A percentile compares a stretch with the other conserved stretches of the same genome.
phyloP scores from a whole-genome alignment of 2,113 vertebrate genomes.

The Bos indicus region DNA sequence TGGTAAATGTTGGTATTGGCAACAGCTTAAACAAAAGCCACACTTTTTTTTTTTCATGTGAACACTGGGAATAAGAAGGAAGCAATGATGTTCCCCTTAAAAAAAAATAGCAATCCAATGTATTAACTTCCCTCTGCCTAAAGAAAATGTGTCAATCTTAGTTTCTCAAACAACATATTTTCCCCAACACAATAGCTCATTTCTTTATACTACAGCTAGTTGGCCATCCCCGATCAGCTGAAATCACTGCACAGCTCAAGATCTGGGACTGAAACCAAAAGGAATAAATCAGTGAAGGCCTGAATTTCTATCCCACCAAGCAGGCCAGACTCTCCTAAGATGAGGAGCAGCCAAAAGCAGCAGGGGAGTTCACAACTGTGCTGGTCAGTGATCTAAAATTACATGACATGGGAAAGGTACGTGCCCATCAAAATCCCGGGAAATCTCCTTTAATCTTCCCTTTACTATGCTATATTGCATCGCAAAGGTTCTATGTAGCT shows the following conservation, averaged over 20 bases:
- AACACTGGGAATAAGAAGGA: slow-evolving; percentile 59
- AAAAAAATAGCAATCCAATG: neutral
- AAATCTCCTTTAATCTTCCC: neutral
- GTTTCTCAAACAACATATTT: slow-evolving; percentile 63
- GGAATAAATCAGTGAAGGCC: slow-evolving; percentile 37
- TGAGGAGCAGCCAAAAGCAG: neutral
- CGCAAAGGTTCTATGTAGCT: neutral
- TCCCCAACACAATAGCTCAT: slow-evolving; percentile 60
- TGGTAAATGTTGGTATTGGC: slow-evolving; percentile 61
- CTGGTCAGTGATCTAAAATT: neutral
- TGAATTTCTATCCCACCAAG: neutral
- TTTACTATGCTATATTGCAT: neutral
- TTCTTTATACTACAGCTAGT: slow-evolving; percentile 44
- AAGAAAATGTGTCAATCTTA: slow-evolving; percentile 75
- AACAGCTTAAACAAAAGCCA: slow-evolving; percentile 56
- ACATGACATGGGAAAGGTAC: neutral
- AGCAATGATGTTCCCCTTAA: slow-evolving; percentile 46
- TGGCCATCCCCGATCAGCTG: neutral
- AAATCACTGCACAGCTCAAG: slow-evolving; percentile 14
- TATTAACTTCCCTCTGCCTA: slow-evolving; percentile 54
- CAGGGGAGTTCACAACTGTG: neutral
- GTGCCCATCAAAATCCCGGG: neutral
- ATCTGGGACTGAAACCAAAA: slow-evolving; percentile 53
- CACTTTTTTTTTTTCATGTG: slow-evolving; percentile 50
- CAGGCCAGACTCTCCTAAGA: slow-evolving; percentile 18